Percentiles rank a stretch among this genome's conserved stretches.
Conservation (phyloP, 2,888 invertebrate species). For the Tipula unca region DNA sequence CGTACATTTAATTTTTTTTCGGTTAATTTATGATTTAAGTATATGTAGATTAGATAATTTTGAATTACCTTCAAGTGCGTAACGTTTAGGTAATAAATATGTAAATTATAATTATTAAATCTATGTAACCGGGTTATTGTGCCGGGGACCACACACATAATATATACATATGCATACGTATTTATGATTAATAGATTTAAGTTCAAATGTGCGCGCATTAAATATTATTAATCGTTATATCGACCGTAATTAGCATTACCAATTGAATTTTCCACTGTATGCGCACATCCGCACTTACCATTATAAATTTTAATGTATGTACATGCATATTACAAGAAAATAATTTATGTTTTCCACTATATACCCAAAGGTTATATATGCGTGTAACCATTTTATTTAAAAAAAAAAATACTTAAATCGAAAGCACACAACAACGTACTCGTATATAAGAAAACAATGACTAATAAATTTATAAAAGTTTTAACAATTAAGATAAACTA, state of each 20-base stretch:
- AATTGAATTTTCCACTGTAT: not conserved
- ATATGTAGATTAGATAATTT: slow-evolving; percentile 1
- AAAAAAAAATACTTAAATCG: not conserved
- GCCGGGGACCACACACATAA: not conserved
- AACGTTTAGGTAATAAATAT: not conserved
- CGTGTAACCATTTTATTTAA: not conserved
- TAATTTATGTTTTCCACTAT: not conserved
- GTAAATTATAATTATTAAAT: not conserved
- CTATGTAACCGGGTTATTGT: not conserved
- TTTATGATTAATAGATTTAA: not conserved
- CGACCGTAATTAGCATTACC: not conserved
- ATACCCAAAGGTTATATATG: not conserved
- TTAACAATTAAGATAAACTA: slow-evolving; percentile 14
- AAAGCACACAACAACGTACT: not conserved
- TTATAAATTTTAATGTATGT: not conserved
- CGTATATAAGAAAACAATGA: not conserved
- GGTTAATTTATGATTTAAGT: not conserved
- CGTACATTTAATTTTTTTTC: not conserved
- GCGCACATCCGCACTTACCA: not conserved
- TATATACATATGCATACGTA: too few species aligned
- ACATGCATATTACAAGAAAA: not conserved
- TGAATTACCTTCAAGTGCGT: not conserved
- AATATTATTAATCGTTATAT: not conserved
- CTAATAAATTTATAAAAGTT: not conserved
- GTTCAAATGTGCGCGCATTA: not conserved